phyloP scores from a whole-genome alignment of 2,888 invertebrate genomes.

The Julus scanicus region DNA sequence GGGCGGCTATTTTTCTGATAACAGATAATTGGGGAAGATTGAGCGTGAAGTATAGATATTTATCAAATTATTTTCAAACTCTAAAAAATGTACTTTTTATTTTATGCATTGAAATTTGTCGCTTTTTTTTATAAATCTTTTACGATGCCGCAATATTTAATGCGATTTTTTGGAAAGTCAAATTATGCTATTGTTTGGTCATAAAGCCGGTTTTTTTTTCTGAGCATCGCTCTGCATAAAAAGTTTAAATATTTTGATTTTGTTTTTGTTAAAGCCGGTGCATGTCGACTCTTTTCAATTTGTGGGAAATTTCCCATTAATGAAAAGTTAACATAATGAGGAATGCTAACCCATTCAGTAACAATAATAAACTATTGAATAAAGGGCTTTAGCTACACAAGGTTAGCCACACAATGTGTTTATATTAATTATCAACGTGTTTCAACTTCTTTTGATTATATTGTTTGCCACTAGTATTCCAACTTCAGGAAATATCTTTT shows the following conservation, averaged over 20 bases:
- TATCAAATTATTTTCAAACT: background rate
- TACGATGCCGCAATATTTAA: background rate
- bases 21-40: background rate
- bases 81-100: background rate
- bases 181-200: background rate
- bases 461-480: too few species aligned
- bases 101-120: background rate
- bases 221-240: background rate
- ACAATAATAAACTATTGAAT: background rate
- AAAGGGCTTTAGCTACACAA: too few species aligned
- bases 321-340: background rate
- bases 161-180: background rate
- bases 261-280: background rate
- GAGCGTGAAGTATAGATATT: background rate
- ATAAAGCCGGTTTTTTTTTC: background rate
- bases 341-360: background rate
- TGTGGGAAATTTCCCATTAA: constrained; percentile 1
- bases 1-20: background rate
- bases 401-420: too few species aligned
- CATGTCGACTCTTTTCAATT: background rate
- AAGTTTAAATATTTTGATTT: background rate
- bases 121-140: background rate
- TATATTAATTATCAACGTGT: too few species aligned
- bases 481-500: too few species aligned
- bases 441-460: too few species aligned